phyloP scores from a whole-genome alignment of 2,797 vertebrate species.

The Gallinago solitaria region DNA sequence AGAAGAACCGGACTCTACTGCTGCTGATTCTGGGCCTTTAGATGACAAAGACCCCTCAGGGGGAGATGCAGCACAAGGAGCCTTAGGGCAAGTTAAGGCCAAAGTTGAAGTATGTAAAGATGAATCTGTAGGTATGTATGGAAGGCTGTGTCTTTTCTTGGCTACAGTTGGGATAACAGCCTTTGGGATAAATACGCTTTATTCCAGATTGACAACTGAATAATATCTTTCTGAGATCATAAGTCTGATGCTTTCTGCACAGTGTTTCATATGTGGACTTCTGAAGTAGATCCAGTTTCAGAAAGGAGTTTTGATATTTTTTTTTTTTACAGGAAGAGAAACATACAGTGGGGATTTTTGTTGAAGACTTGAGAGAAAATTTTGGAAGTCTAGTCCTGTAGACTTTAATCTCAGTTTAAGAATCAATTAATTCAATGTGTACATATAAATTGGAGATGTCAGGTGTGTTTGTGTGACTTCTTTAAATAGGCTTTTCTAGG shows the following conservation, averaged over 20 bases:
- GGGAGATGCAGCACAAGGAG: slow-evolving; percentile 86
- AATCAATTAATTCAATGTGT: background rate
- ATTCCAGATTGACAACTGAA: background rate
- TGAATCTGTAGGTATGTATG: slow-evolving; percentile 92
- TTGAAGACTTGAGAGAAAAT: background rate
- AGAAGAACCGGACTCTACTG: slow-evolving; percentile 76
- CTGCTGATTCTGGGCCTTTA: slow-evolving; percentile 60
- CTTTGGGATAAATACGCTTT: background rate
- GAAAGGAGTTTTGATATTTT: background rate
- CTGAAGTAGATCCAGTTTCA: background rate
- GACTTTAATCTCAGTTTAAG: background rate
- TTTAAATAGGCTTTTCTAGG: background rate
- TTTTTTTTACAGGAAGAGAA: background rate
- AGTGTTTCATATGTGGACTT: background rate
- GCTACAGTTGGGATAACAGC: background rate
- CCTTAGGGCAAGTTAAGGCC: slow-evolving; percentile 95
- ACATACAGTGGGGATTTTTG: background rate
- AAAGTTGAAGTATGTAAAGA: slow-evolving; percentile 99
- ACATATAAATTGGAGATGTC: background rate
- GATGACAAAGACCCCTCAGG: slow-evolving; percentile 76
- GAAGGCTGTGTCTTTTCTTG: background rate
- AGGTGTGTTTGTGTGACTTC: background rate
- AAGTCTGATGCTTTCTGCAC: background rate
- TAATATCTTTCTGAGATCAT: background rate
- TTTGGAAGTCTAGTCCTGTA: background rate